Evolutionary conservation across 2,888 invertebrate species (phyloP), one percentile per base, ranked within the genome.

Genomic region (Nymphalis c-album): DNA sequence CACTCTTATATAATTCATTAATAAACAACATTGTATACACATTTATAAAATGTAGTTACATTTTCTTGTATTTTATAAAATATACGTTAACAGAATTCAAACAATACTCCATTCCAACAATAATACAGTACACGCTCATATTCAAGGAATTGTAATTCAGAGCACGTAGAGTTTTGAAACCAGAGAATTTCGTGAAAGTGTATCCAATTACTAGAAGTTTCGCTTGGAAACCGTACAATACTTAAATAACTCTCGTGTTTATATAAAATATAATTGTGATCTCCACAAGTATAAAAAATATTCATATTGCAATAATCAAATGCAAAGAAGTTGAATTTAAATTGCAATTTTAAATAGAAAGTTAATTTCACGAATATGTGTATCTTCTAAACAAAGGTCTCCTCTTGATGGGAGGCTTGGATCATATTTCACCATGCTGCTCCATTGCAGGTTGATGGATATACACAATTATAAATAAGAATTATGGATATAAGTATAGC

Each of bases 201-300:
- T 60, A 60, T 65, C 51, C 51, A 60, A 60, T 60, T 60, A 60
- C 60, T 22, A 26, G n/a, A 31, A 60, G 60, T 60, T 60, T 48
- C 60, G 40, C 57, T 55, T 60, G 26, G 60, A 26, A 47, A 47
- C 74, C 71, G 69, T 72, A 47, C 59, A 17, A 59, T 60, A 22
- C 60, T 60, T 26, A 22, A 22, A 22, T 60, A 47, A 35, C 22
- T 62, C 22, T 22, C 8, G 20, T 62, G 7, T 62, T 26, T 26
- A 53, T 55, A 8, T 7, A 31, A 55, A 31, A 35, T 55, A 7
- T 51, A 20, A 22, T 18, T 62, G 45, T 45, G 26, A 45, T 53
- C 35, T 53, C 17, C 4, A 13, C 40, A 50, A 53, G 22, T 53
- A 53, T 17, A 8, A 55, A 31, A n/a, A 26, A 2, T 8, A 17